Conservation (phyloP, 2,888 invertebrate species). For the Synergus gifuensis region DNA sequence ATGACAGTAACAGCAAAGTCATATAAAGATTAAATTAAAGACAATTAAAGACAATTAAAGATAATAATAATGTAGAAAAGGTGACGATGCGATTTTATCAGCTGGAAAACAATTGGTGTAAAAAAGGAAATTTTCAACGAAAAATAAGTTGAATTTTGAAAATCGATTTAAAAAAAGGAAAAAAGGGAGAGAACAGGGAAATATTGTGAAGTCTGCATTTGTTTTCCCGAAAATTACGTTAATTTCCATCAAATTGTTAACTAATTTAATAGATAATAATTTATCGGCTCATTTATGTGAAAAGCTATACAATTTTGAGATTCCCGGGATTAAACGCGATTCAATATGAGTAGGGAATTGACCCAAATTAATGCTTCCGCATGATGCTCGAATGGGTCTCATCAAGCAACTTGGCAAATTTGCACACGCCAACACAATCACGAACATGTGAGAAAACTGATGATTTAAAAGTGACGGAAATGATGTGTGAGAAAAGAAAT, state of each 20-base stretch:
- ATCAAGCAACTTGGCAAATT: not conserved
- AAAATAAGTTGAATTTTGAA: too few relatives aligned
- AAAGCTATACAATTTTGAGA: not conserved
- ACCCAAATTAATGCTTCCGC: constrained; percentile 12
- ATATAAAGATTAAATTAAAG: not conserved
- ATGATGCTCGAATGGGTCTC: not conserved
- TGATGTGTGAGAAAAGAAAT: not conserved
- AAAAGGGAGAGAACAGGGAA: too few relatives aligned
- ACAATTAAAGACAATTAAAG: too few relatives aligned
- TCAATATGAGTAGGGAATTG: not conserved
- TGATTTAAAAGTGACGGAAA: not conserved
- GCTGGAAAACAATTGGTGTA: not conserved
- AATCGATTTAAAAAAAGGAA: too few relatives aligned
- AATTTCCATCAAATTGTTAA: too few relatives aligned
- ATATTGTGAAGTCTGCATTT: too few relatives aligned
- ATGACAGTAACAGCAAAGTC: not conserved
- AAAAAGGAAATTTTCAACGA: not conserved
- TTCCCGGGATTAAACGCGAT: not conserved
- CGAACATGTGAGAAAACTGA: not conserved
- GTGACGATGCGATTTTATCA: not conserved
- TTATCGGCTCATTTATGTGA: not conserved
- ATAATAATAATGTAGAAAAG: constrained; percentile 12
- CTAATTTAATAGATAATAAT: too few relatives aligned
- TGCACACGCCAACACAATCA: not conserved
- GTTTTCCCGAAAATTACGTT: too few relatives aligned